Conservation (phyloP, 2,888 invertebrate genomes). For the Ochropleura leucogaster region DNA sequence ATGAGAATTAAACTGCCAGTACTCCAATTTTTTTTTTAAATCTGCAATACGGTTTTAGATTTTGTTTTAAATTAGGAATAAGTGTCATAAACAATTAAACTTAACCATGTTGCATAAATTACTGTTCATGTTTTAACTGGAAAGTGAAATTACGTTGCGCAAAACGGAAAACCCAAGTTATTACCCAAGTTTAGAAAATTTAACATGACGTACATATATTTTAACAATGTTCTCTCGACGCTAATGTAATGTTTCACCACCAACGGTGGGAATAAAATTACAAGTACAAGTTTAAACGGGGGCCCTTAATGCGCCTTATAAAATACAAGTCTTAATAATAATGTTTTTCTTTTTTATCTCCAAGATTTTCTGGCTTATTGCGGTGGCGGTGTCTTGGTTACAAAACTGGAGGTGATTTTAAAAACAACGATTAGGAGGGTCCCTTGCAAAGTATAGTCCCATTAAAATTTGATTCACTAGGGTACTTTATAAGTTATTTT, state of each 20-base stretch:
- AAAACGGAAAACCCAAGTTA: slow-evolving; percentile 29
- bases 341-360: slow-evolving; percentile 23
- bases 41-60: too few relatives aligned
- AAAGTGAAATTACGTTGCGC: slow-evolving; percentile 40
- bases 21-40: background rate
- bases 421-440: background rate
- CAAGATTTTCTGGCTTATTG: slow-evolving; percentile 5
- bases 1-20: background rate
- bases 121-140: slow-evolving; percentile 16
- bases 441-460: too few relatives aligned
- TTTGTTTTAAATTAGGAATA: too few relatives aligned
- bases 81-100: slow-evolving; percentile 10
- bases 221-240: slow-evolving; percentile 48
- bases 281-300: slow-evolving; percentile 44
- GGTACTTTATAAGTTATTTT: too few relatives aligned
- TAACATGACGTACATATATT: slow-evolving; percentile 50
- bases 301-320: slow-evolving; percentile 21
- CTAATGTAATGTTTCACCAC: slow-evolving; percentile 48
- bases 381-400: background rate
- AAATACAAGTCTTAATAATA: slow-evolving; percentile 27
- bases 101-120: slow-evolving; percentile 22
- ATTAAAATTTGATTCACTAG: too few relatives aligned
- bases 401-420: slow-evolving; percentile 1
- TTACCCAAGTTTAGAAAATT: slow-evolving; percentile 56
- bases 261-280: slow-evolving; percentile 47